These are phyloP conservation scores for Aphelocoma coerulescens DNA, from an alignment of 2,113 vertebrate genomes.

Conservation along the genomic window DNA sequence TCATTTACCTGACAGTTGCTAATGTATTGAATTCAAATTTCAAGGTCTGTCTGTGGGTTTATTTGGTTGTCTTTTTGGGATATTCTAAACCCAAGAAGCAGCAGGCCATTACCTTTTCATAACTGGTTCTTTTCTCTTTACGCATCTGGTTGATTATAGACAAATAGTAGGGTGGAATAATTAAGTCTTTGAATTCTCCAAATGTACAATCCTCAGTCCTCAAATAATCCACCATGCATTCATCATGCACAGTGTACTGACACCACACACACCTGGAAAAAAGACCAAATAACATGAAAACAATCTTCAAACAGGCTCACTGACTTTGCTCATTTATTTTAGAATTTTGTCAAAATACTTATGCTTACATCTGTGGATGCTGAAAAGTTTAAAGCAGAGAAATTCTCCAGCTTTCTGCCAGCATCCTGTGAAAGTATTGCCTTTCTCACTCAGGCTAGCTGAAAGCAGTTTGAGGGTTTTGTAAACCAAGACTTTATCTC, in stretches of 20 bases:
- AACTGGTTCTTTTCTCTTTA: conserved; percentile 79
- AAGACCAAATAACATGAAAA: not conserved
- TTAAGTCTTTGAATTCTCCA: conserved; percentile 89
- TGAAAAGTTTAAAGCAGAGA: too few relatives aligned
- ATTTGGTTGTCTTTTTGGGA: not conserved
- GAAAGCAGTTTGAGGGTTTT: too few relatives aligned
- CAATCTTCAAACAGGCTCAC: not conserved
- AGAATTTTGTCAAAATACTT: not conserved
- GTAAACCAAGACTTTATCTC: too few relatives aligned
- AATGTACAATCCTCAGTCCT: conserved; percentile 81
- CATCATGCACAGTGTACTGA: conserved; percentile 90
- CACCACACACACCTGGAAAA: conserved; percentile 90
- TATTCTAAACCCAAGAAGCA: not conserved
- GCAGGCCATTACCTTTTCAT: conserved; percentile 76
- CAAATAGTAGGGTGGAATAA: conserved; percentile 92
- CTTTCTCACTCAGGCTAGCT: too few relatives aligned
- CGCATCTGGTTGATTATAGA: conserved; percentile 84
- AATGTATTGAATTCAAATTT: not conserved
- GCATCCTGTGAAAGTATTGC: too few relatives aligned
- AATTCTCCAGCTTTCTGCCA: too few relatives aligned
- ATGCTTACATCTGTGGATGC: not conserved
- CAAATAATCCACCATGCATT: conserved; percentile 78
- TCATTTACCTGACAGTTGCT: not conserved
- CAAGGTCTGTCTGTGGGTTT: not conserved
- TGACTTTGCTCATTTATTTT: not conserved